Percentiles rank a stretch among this genome's conserved stretches.
These are phyloP conservation scores for Apodemus sylvaticus DNA, from an alignment of 2,113 vertebrate species.

Conservation along the genomic window DNA sequence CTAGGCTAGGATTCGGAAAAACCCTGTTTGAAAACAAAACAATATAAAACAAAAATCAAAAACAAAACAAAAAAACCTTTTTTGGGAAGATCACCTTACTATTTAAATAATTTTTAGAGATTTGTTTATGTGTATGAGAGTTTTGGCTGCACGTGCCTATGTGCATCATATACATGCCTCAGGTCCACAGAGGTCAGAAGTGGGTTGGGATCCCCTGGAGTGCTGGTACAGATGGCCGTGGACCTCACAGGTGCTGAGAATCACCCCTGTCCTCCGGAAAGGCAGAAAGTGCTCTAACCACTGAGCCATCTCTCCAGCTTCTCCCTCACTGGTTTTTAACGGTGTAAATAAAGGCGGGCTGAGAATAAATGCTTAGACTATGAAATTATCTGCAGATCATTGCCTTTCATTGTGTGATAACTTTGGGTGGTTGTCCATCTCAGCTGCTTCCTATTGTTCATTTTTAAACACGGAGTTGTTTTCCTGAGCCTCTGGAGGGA, in stretches of 20 bases:
- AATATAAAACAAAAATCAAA: background rate
- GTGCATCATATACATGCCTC: no score
- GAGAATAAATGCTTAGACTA: background rate
- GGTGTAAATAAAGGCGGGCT: background rate
- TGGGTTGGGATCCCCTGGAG: background rate
- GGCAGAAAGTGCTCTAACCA: background rate
- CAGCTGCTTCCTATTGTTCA: background rate
- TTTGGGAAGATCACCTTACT: background rate
- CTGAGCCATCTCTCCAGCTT: background rate
- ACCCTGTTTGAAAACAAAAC: background rate
- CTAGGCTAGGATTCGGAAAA: background rate
- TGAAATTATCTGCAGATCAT: background rate
- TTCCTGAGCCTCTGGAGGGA: background rate
- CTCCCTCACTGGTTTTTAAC: background rate
- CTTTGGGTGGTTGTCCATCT: background rate
- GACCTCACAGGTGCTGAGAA: no score
- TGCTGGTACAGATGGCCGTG: background rate
- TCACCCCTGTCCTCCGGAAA: no score
- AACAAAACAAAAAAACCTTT: background rate
- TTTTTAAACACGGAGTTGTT: conserved; percentile 9
- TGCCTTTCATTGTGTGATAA: background rate
- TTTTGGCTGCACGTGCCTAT: background rate
- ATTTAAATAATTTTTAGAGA: background rate
- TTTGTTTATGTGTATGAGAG: background rate
- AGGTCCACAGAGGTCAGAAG: background rate